A percentile compares a stretch with the other conserved stretches of the same genome.
Evolutionary conservation across 2,113 vertebrate species (phyloP).

Genomic region (Silurus glanis): DNA sequence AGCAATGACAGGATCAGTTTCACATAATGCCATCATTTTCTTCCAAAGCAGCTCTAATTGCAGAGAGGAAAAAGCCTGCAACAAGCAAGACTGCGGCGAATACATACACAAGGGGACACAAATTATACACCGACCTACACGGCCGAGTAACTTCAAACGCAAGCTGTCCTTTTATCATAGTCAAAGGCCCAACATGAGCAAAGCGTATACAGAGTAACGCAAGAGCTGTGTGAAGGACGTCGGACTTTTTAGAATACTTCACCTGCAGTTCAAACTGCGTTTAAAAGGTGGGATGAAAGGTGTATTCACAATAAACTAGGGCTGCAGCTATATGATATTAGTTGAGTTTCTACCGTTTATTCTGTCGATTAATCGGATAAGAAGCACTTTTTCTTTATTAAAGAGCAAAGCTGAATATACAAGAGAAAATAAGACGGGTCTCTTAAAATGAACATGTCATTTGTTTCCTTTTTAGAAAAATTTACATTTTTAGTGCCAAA

Average conservation of each 20-base stretch:
- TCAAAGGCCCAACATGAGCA: constrained; percentile 13
- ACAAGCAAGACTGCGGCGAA: constrained; percentile 24
- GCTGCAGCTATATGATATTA: too few relatives aligned
- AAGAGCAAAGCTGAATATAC: too few relatives aligned
- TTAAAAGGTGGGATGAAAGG: background rate
- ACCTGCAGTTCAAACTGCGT: background rate
- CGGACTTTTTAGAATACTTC: background rate
- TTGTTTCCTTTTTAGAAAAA: too few relatives aligned
- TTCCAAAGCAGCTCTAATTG: constrained; percentile 22
- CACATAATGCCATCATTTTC: constrained; percentile 32
- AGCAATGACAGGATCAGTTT: constrained; percentile 25
- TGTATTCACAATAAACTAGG: too few relatives aligned
- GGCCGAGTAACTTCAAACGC: constrained; percentile 42
- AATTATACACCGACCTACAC: constrained; percentile 25
- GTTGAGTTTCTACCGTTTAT: too few relatives aligned
- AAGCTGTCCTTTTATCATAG: constrained; percentile 39
- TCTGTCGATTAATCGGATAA: too few relatives aligned
- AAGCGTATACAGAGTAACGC: background rate
- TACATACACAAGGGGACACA: background rate
- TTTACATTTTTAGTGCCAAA: too few relatives aligned
- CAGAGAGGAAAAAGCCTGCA: constrained; percentile 11
- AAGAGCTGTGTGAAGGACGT: background rate
- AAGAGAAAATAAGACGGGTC: too few relatives aligned
- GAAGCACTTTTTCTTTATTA: too few relatives aligned
- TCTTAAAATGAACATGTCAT: too few relatives aligned